Evolutionary conservation across 2,113 vertebrate genomes (phyloP).

Genomic region (Bagarius yarrelli): DNA sequence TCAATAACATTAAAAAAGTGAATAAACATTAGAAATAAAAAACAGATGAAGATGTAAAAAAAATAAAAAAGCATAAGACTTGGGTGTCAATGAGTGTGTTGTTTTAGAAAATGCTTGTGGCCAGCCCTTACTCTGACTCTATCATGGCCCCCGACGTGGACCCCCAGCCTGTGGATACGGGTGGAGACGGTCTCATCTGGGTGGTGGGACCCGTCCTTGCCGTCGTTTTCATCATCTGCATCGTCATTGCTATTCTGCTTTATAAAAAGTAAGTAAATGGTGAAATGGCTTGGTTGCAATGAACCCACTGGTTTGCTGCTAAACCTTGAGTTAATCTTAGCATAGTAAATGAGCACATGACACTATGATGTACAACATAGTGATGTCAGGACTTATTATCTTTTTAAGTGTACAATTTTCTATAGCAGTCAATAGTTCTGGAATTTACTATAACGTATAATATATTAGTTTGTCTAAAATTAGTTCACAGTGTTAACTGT

Average conservation of each 20-base stretch:
- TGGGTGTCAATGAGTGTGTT: neutral
- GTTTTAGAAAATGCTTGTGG: conserved; percentile 82
- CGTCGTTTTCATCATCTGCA: conserved; percentile 98
- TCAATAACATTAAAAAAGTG: neutral
- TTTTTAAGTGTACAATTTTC: neutral
- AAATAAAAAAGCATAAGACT: neutral
- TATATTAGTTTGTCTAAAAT: neutral
- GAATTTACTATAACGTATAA: neutral
- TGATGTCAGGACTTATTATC: neutral
- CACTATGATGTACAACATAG: neutral
- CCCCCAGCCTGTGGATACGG: conserved; percentile 79
- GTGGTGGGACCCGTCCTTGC: conserved; percentile 95
- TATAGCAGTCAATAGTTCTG: neutral
- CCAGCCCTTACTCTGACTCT: conserved; percentile 90
- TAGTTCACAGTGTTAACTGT: neutral
- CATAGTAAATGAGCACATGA: neutral
- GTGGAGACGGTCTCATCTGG: conserved; percentile 97
- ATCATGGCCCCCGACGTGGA: conserved; percentile 82
- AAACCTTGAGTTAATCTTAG: neutral
- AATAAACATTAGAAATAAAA: neutral
- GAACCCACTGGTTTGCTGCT: neutral
- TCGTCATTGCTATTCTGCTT: conserved; percentile 95
- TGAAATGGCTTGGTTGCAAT: neutral
- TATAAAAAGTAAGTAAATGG: conserved; percentile 92
- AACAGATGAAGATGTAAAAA: neutral